Percentiles rank a stretch among this genome's conserved stretches.
Conservation (phyloP, 2,113 vertebrate species). For the Pomatorhinus ruficollis region DNA sequence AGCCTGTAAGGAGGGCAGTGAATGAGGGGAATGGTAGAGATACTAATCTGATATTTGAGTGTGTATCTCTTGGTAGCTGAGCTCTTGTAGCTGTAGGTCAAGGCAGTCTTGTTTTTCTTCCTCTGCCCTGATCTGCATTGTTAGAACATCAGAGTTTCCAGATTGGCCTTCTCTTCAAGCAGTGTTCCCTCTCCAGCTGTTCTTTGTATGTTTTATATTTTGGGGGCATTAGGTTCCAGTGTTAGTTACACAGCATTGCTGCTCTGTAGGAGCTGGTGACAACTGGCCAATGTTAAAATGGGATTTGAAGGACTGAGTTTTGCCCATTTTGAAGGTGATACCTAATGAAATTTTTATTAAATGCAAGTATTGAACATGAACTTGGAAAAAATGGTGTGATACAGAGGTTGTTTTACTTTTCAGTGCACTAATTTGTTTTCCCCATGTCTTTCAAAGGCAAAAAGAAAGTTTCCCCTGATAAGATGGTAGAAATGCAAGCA, state of each 20-base stretch:
- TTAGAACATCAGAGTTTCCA: background rate
- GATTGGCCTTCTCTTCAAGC: background rate
- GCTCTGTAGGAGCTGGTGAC: background rate
- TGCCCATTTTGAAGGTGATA: background rate
- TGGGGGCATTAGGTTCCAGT: background rate
- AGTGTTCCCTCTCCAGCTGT: background rate
- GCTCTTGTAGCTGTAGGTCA: background rate
- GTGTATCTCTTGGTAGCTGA: background rate
- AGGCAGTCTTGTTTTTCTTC: background rate
- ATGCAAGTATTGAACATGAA: background rate
- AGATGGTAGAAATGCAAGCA: conserved; percentile 99
- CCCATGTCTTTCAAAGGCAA: conserved; percentile 77
- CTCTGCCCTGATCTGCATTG: background rate
- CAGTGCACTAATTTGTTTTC: background rate
- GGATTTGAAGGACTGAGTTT: background rate
- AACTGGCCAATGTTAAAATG: background rate
- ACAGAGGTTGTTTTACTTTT: background rate
- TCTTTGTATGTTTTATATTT: background rate
- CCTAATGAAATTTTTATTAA: background rate
- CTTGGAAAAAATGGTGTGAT: background rate
- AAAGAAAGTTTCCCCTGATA: conserved; percentile 97
- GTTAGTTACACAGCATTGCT: background rate
- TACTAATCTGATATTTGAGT: background rate
- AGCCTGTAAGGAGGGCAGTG: background rate
- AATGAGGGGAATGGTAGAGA: background rate